Evolutionary conservation across 2,113 vertebrate species (phyloP).

Genomic region (Poeciliopsis turrubarensis): DNA sequence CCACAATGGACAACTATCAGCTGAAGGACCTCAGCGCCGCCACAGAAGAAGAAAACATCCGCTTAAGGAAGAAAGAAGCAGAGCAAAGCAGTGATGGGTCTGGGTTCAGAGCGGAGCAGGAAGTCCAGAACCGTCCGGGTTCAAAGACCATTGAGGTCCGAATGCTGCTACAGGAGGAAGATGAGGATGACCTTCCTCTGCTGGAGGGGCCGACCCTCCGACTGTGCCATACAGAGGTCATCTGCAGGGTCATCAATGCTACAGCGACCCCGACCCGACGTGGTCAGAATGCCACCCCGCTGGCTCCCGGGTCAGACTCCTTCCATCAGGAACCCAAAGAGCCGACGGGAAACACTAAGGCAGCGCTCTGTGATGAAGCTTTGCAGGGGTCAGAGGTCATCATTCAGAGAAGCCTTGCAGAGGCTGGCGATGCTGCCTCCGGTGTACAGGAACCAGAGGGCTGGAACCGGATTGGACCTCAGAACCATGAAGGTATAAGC

Average conservation of each 20-base stretch:
- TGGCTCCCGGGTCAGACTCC: neutral
- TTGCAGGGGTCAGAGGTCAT: neutral
- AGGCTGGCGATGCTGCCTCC: neutral
- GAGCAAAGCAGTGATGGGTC: neutral
- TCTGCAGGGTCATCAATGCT: neutral
- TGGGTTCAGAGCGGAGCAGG: neutral
- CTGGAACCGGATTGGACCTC: neutral
- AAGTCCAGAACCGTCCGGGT: neutral
- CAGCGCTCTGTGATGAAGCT: neutral
- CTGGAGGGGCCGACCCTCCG: neutral
- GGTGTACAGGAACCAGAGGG: neutral
- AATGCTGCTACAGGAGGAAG: neutral
- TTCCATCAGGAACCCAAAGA: neutral
- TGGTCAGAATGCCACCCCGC: neutral
- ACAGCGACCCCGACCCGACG: neutral
- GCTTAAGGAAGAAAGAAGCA: slow-evolving; percentile 5
- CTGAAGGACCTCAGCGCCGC: no score
- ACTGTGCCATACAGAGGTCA: neutral
- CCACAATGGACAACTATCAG: neutral
- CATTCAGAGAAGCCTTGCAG: neutral
- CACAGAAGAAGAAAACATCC: neutral
- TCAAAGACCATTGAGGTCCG: no score
- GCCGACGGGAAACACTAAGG: neutral
- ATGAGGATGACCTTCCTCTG: neutral
- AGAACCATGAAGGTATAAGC: neutral